phyloP scores from a whole-genome alignment of 92 coral and sea anemone genomes.

The Zoanthus gigantus region DNA sequence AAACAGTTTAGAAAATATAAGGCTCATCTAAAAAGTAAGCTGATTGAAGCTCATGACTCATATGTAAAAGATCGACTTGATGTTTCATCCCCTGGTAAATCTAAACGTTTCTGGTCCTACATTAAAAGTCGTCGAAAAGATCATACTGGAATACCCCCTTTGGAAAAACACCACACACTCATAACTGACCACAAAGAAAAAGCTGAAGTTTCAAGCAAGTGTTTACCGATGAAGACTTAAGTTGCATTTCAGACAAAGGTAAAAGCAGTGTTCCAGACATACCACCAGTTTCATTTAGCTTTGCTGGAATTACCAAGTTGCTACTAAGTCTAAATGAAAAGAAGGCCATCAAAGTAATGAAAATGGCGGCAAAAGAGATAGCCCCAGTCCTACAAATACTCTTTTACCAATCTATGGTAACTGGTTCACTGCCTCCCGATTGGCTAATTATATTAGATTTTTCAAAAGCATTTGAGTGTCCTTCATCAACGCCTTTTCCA shows the following conservation, averaged over 20 bases:
- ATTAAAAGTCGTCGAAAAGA: conserved; percentile 40
- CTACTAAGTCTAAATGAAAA: background rate
- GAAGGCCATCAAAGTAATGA: too few relatives aligned
- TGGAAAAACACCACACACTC: conserved; percentile 11
- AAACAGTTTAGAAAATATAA: conserved; percentile 7
- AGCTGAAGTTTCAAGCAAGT: conserved; percentile 34
- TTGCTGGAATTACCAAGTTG: conserved; percentile 36
- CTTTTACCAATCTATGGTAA: too few relatives aligned
- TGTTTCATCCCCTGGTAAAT: conserved; percentile 12
- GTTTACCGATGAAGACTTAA: conserved; percentile 42
- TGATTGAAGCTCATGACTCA: conserved; percentile 21
- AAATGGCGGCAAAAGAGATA: too few relatives aligned
- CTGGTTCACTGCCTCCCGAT: too few relatives aligned
- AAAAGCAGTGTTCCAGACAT: background rate
- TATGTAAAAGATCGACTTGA: conserved; percentile 34
- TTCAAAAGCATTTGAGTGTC: too few relatives aligned
- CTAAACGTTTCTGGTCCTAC: conserved; percentile 52
- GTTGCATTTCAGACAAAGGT: conserved; percentile 20
- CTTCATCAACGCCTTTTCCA: too few relatives aligned
- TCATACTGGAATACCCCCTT: conserved; percentile 18
- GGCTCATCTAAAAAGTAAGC: conserved; percentile 1
- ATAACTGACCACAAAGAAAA: conserved; percentile 46
- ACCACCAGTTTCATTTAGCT: conserved; percentile 2
- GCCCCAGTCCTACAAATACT: too few relatives aligned
- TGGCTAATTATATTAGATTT: too few relatives aligned